Conservation (phyloP, 92 coral and sea anemone genomes). For the Plumapathes pennacea region DNA sequence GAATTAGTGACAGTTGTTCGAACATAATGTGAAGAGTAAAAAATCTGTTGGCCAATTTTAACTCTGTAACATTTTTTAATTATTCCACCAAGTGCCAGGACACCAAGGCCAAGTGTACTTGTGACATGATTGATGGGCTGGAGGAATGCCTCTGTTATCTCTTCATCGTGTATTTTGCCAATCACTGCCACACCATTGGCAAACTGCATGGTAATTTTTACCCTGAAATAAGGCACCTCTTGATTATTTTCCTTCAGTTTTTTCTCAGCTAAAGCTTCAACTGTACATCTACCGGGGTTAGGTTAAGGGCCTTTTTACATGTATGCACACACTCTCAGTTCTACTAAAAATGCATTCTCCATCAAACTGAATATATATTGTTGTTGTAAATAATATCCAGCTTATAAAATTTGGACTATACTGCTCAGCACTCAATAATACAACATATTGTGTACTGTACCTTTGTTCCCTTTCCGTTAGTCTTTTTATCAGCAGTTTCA, state of each 20-base stretch:
- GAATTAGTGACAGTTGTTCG: neutral
- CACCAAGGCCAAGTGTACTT: neutral
- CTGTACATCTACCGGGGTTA: no score
- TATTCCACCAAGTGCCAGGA: neutral
- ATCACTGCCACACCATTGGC: neutral
- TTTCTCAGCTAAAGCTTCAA: neutral
- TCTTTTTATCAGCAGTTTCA: neutral
- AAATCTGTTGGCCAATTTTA: neutral
- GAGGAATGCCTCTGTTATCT: neutral
- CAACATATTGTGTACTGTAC: neutral
- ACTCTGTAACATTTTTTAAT: conserved; percentile 1
- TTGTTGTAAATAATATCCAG: no score
- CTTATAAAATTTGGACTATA: no score
- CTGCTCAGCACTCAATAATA: no score
- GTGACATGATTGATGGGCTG: neutral
- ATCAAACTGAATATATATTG: no score
- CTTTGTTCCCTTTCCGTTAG: neutral
- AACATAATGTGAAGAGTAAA: neutral
- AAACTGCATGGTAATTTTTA: neutral
- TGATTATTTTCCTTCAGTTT: neutral
- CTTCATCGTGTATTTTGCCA: neutral
- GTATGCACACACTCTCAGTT: no score
- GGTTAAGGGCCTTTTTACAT: no score
- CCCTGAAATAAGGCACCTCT: neutral
- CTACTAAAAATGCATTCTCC: no score